phyloP scores from a whole-genome alignment of 2,113 vertebrate species.

The Butastur rufipennis region DNA sequence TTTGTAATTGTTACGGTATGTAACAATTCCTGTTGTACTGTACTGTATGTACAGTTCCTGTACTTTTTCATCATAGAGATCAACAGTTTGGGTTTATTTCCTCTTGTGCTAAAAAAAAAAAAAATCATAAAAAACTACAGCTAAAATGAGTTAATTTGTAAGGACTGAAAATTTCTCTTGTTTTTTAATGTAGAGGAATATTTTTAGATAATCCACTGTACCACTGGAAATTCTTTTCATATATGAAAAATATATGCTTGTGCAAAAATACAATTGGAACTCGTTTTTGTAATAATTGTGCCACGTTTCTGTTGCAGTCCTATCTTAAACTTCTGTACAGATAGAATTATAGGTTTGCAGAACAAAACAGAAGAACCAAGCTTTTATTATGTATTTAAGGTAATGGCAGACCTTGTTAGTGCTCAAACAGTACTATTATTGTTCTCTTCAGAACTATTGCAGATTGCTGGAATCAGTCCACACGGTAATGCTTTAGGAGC shows the following conservation, averaged over 20 bases:
- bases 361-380: not conserved
- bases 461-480: constrained; percentile 95
- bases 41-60: not conserved
- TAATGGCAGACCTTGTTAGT: not conserved
- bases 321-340: not conserved
- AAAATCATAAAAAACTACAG: not conserved
- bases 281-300: not conserved
- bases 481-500: constrained; percentile 95
- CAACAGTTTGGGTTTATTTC: not conserved
- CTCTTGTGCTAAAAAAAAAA: not conserved
- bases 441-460: constrained; percentile 86
- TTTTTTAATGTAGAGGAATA: not conserved
- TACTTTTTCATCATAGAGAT: not conserved
- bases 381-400: not conserved
- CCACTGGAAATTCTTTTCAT: not conserved
- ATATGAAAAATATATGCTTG: not conserved
- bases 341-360: not conserved
- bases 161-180: not conserved
- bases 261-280: not conserved
- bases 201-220: not conserved
- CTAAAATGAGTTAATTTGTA: not conserved
- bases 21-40: too few relatives aligned
- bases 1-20: not conserved
- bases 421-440: not conserved
- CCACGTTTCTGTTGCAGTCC: not conserved